phyloP scores from a whole-genome alignment of 1,140 invertebrate species.

The Nephila pilipes region DNA sequence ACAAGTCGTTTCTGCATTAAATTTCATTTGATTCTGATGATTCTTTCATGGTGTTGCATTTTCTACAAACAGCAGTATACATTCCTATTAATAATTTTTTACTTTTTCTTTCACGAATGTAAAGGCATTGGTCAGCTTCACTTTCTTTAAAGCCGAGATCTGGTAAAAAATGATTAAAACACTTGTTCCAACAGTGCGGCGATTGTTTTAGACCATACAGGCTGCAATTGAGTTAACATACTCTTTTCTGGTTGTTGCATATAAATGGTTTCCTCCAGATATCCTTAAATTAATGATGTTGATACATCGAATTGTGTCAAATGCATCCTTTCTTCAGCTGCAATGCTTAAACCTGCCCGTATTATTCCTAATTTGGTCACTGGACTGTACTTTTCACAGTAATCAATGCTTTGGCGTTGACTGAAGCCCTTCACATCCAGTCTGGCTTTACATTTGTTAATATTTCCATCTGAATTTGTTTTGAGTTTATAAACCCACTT shows the following conservation, averaged over 20 bases:
- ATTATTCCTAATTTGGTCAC: constrained; percentile 27
- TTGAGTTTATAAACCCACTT: constrained; percentile 76
- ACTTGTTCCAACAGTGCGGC: neutral
- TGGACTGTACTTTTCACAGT: constrained; percentile 72
- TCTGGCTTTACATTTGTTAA: constrained; percentile 69
- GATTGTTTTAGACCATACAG: neutral
- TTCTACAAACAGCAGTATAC: too few species aligned
- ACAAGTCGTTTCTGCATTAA: too few species aligned
- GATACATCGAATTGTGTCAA: neutral
- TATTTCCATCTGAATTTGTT: constrained; percentile 56
- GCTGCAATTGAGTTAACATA: neutral
- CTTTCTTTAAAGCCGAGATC: neutral
- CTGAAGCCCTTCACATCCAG: constrained; percentile 74
- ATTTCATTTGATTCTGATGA: too few species aligned
- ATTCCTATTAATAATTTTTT: neutral
- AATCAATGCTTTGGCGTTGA: constrained; percentile 72
- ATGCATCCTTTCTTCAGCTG: neutral
- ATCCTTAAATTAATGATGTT: neutral
- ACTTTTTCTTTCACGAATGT: neutral
- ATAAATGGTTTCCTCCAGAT: neutral
- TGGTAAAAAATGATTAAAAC: neutral
- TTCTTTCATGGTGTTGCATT: too few species aligned
- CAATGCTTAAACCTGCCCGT: neutral
- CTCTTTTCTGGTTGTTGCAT: neutral
- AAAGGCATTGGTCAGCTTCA: neutral